Evolutionary conservation across 2,797 vertebrate species (phyloP).

Genomic region (Lates japonicus): DNA sequence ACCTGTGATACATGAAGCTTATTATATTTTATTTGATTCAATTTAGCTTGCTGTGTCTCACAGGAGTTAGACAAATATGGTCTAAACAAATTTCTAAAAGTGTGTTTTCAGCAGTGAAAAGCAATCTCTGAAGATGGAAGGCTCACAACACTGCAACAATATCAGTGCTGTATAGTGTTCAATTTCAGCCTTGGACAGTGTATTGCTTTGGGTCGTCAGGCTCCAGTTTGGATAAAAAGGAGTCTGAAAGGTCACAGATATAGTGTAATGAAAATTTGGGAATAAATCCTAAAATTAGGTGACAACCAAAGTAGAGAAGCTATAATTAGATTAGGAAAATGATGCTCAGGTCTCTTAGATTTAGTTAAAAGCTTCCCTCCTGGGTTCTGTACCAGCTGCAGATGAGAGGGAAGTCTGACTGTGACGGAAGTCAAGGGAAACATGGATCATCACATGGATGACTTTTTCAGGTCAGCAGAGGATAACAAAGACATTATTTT

Average conservation of each 20-base stretch:
- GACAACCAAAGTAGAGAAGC: conserved; percentile 28
- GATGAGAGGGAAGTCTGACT: conserved; percentile 50
- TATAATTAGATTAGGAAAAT: conserved; percentile 63
- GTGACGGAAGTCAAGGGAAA: conserved; percentile 55
- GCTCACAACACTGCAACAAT: conserved; percentile 1
- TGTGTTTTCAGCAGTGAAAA: not conserved
- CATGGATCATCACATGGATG: conserved; percentile 51
- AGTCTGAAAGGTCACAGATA: conserved; percentile 32
- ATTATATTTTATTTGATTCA: conserved; percentile 13
- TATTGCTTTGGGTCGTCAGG: not conserved
- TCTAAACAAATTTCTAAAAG: not conserved
- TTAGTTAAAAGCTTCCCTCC: conserved; percentile 49
- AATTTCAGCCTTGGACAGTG: not conserved
- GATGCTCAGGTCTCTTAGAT: conserved; percentile 48
- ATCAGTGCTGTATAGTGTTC: not conserved
- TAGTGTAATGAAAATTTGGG: not conserved
- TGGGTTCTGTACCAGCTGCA: conserved; percentile 22
- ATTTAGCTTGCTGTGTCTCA: conserved; percentile 1
- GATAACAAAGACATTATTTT: too few species aligned
- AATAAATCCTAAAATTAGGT: conserved; percentile 55
- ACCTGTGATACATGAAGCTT: not conserved
- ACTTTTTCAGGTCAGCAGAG: conserved; percentile 64
- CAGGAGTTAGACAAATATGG: conserved; percentile 4
- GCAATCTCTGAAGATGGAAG: not conserved
- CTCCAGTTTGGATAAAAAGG: not conserved